Evolutionary conservation across 2,797 vertebrate species (phyloP).

Genomic region (Cuniculus paca): DNA sequence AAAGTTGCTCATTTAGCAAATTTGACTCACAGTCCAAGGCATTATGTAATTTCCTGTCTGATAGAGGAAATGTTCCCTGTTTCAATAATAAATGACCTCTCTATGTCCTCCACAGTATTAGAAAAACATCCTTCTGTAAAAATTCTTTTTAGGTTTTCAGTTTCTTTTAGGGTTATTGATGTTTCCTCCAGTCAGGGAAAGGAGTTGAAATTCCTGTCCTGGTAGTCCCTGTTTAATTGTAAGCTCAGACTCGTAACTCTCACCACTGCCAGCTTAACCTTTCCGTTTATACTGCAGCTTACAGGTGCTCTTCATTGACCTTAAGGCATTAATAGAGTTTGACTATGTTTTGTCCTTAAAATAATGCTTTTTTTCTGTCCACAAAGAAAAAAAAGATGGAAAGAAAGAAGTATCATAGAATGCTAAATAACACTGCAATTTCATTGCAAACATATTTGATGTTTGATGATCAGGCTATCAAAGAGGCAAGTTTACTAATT

Average conservation of each 20-base stretch:
- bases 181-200: neutral
- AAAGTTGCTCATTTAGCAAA: conserved; percentile 67
- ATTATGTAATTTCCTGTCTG: conserved; percentile 66
- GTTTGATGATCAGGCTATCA: neutral
- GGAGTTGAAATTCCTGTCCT: neutral
- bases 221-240: neutral
- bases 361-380: neutral
- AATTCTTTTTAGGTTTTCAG: conserved; percentile 46
- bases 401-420: neutral
- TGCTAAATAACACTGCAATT: neutral
- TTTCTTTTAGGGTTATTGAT: conserved; percentile 21
- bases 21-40: conserved; percentile 56
- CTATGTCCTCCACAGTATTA: conserved; percentile 36
- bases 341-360: neutral
- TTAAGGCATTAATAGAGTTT: neutral
- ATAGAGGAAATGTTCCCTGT: conserved; percentile 52
- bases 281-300: neutral
- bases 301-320: neutral
- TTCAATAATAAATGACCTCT: conserved; percentile 57
- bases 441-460: neutral
- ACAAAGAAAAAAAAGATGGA: neutral
- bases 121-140: conserved; percentile 69
- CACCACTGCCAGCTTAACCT: neutral
- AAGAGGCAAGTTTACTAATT: neutral
- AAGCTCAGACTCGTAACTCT: neutral